Base-by-base conservation (phyloP, 2,888 invertebrate genomes). In the Oligia strigilis region DNA sequence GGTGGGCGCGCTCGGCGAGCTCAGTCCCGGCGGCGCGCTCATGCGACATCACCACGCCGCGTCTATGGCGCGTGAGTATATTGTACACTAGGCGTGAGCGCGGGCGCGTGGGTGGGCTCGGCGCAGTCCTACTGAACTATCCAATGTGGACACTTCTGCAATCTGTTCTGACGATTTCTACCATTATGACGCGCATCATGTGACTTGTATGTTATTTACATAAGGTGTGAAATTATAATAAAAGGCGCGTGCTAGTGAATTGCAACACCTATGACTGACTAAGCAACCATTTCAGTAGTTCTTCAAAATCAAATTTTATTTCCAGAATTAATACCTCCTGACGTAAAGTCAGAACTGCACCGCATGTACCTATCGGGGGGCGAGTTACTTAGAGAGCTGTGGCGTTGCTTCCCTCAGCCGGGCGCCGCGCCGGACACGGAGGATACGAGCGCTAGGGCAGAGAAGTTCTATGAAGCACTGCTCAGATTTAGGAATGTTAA, bases 381-480 rank as follows among this genome's bases (percentile, higher is more conserved):
- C 83, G 99, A 99, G 96, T 95, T 99, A 81, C 96, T 99, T 23
- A 98, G 99, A 81, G 99, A 99, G 95, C 99, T 99, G 96, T 99
- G 99, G 99, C 97, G 98, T 69, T 98, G 99, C 94, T 99, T 99
- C 97, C 98, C 98, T 60, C 98, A 98, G 58, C 98, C 99, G 77
- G 98, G 98, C 85, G 98, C 98, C 1, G 94, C 97, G 0, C 98
- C 98, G 0, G 97, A 98, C 23, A 98, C 98, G 89, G 99, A 99
- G 97, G 98, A 99, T 87, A 98, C 98, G 85, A 98, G 98, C 0
- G 98, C 98, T 43, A 98, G 99, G 94, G 98, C 98, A 2, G 97
- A 98, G n/a, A 98, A 98, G 93, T 99, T 99, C 98, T 98, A 99
- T 89, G 98, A 98, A 89, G 99, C 99, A 1, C 94, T 99, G 87